phyloP scores from a whole-genome alignment of 2,888 invertebrate genomes.

The Sarcophaga rosellei region DNA sequence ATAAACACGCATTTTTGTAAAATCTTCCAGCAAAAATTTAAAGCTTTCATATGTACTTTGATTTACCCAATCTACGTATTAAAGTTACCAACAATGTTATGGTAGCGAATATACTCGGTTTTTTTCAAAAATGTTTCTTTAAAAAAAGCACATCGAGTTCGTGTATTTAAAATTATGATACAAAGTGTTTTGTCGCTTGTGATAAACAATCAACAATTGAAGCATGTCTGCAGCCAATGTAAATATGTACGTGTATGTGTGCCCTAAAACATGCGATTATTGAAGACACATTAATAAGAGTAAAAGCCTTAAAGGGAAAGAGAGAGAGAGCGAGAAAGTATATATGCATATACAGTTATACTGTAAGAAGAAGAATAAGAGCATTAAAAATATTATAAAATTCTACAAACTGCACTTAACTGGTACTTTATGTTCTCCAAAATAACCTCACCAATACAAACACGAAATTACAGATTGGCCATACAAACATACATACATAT shows the following conservation, averaged over 20 bases:
- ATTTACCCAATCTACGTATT: too few species aligned
- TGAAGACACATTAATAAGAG: not conserved
- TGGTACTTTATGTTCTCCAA: not conserved
- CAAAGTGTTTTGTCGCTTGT: conserved; percentile 22
- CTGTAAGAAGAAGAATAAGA: too few species aligned
- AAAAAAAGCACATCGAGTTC: too few species aligned
- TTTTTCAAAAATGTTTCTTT: too few species aligned
- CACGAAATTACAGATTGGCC: too few species aligned
- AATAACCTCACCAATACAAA: not conserved
- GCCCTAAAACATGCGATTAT: not conserved
- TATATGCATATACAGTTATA: too few species aligned
- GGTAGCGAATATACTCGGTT: too few species aligned
- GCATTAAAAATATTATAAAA: too few species aligned
- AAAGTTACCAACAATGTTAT: too few species aligned
- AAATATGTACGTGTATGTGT: not conserved
- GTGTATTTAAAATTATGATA: conserved; percentile 1
- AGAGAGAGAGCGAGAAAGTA: not conserved
- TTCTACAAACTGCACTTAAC: too few species aligned
- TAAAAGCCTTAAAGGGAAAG: not conserved
- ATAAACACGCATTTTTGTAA: too few species aligned
- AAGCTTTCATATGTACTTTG: not conserved
- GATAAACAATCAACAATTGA: conserved; percentile 26
- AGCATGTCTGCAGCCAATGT: conserved; percentile 13
- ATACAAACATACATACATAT: too few species aligned
- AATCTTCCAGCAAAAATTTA: not conserved